Evolutionary conservation across 2,888 invertebrate genomes (phyloP).

Genomic region (Pediacus dermestoides): DNA sequence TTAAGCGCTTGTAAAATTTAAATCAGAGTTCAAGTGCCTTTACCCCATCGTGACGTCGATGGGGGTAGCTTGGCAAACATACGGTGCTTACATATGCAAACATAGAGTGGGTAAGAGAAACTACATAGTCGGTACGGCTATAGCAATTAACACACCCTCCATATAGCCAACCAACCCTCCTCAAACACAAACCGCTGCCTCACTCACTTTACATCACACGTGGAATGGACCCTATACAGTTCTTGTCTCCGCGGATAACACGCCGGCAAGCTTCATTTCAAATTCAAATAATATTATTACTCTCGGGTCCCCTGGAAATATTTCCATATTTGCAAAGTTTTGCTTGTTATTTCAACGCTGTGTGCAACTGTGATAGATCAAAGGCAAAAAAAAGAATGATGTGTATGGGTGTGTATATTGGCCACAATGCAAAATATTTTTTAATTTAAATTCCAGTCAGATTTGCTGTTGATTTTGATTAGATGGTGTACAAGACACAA

Average conservation of each 20-base stretch:
- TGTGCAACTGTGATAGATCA: constrained; percentile 21
- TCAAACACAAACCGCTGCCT: constrained; percentile 35
- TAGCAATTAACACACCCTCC: constrained; percentile 45
- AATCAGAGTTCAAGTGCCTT: no score
- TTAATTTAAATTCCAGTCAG: no score
- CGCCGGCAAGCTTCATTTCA: constrained; percentile 28
- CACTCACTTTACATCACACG: constrained; percentile 29
- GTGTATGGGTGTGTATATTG: no score
- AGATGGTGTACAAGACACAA: no score
- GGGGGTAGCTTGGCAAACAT: constrained; percentile 33
- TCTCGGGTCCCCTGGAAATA: constrained; percentile 24
- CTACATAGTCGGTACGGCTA: constrained; percentile 33
- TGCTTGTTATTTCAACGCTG: constrained; percentile 29
- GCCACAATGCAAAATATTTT: no score
- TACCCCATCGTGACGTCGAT: no score
- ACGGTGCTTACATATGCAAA: constrained; percentile 40
- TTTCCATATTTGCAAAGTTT: constrained; percentile 31
- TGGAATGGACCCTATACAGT: constrained; percentile 12
- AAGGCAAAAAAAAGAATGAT: constrained; percentile 21
- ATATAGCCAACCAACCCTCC: constrained; percentile 34
- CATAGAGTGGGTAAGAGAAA: constrained; percentile 29
- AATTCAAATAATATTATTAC: constrained; percentile 35
- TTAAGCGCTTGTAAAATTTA: no score
- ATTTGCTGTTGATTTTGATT: no score
- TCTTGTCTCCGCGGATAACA: constrained; percentile 11